phyloP scores from a whole-genome alignment of 2,797 vertebrate genomes.

The Luscinia megarhynchos region DNA sequence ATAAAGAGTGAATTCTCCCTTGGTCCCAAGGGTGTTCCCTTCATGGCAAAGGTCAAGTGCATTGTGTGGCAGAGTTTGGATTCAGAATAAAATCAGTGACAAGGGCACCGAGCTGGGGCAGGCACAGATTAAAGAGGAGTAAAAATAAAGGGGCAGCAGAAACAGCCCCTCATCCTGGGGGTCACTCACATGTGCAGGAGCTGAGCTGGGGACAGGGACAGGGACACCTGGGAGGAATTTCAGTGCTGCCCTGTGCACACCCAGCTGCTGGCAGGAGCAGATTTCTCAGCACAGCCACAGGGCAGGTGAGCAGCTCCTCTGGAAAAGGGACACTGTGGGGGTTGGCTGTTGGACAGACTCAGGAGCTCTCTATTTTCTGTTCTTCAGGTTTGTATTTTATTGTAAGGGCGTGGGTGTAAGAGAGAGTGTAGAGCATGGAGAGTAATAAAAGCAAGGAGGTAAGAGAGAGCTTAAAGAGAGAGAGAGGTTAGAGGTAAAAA shows the following conservation, averaged over 20 bases:
- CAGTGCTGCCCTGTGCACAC: background rate
- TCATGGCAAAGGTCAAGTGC: constrained; percentile 39
- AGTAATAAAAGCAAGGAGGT: too few relatives aligned
- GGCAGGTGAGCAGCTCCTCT: background rate
- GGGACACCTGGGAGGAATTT: background rate
- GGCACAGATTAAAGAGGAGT: constrained; percentile 23
- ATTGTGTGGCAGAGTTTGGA: constrained; percentile 56
- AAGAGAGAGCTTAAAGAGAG: too few relatives aligned
- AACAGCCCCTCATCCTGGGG: background rate
- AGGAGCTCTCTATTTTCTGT: too few relatives aligned
- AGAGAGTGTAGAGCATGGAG: too few relatives aligned
- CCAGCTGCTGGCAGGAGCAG: background rate
- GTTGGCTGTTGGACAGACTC: too few relatives aligned
- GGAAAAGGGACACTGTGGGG: background rate
- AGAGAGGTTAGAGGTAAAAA: too few relatives aligned
- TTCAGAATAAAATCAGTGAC: constrained; percentile 60
- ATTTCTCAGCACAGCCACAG: background rate
- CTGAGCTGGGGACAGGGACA: constrained; percentile 23
- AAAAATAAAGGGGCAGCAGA: background rate
- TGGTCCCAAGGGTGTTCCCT: constrained; percentile 23
- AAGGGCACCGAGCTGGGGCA: constrained; percentile 25
- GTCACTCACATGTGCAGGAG: constrained; percentile 47
- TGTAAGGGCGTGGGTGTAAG: too few relatives aligned
- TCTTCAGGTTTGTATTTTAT: too few relatives aligned
- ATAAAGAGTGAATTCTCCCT: constrained; percentile 60